Base-by-base conservation (phyloP, 2,113 vertebrate species). In the Oreochromis aureus region DNA sequence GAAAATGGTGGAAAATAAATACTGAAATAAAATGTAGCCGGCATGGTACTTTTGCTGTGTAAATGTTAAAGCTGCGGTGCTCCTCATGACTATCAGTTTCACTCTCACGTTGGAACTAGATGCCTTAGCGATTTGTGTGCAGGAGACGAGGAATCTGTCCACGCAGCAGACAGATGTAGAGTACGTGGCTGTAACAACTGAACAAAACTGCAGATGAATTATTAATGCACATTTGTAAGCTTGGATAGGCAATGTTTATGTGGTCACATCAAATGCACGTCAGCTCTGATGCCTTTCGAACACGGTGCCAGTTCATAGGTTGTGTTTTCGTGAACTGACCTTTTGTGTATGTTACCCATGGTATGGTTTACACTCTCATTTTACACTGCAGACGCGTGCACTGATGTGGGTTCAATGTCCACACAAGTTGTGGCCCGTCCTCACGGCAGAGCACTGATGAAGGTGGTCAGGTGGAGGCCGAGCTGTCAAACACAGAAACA, bases 131-230 rank as follows among this genome's bases (percentile, higher is more conserved):
- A 46, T 54, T 46, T 81, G 39, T 59, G 48, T 55, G 81, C 63
- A 12, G 61, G 46, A 91, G 53, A 82, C 16, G 4, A 53, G 16
- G 58, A 63, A 83, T 83, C 44, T n/a, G 55, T 71, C 86, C 76
- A 16, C 24, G 83, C 83, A 81, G 84, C 86, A 76, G 55, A 63
- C 80, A 82, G n/a, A 80, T 84, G 89, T 56, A 83, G 51, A 2
- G 4, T 76, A 13, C 2, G 46, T 51, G 16, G 71, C 84, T 83
- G 76, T 36, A 36, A 51, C 54, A 78, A 80, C 53, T 55, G 82
- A 84, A 91, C 91, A 93, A 90, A 92, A 88, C 91, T 83, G 81
- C 76, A 76, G 32, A 59, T 93, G 82, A 93, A 94, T 94, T 87
- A 93, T 92, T 90, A 8, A 92, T 87, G 82, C 18, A 39, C 41